phyloP scores from a whole-genome alignment of 2,888 invertebrate genomes.

The Ophonus ardosiacus region DNA sequence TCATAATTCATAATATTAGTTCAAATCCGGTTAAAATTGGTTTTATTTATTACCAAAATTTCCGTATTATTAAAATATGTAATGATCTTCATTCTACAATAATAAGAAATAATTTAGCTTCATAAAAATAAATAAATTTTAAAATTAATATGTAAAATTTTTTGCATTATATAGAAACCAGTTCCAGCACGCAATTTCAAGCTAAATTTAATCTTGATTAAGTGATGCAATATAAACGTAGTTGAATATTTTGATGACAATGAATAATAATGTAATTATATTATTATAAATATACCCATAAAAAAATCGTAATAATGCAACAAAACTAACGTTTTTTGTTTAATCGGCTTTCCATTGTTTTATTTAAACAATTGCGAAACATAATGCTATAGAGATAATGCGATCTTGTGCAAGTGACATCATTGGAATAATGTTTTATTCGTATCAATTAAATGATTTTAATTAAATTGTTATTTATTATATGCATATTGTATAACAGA shows the following conservation, averaged over 20 bases:
- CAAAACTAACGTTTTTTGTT: constrained; percentile 7
- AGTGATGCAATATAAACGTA: constrained; percentile 39
- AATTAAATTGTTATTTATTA: constrained; percentile 23
- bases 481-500: no score
- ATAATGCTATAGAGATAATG: constrained; percentile 26
- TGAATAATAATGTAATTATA: constrained; percentile 16
- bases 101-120: background rate
- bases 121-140: background rate
- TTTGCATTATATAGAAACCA: background rate
- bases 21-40: no score
- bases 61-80: no score
- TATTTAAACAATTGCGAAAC: constrained; percentile 31
- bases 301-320: constrained; percentile 15
- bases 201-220: constrained; percentile 32
- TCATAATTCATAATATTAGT: no score
- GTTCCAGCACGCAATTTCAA: constrained; percentile 34
- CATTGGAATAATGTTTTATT: background rate
- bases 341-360: constrained; percentile 36
- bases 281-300: background rate
- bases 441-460: background rate
- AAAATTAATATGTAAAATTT: background rate
- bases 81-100: no score
- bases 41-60: no score
- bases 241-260: constrained; percentile 26
- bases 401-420: constrained; percentile 11